phyloP scores from a whole-genome alignment of 2,797 vertebrate genomes.

The Calcarius lapponicus region DNA sequence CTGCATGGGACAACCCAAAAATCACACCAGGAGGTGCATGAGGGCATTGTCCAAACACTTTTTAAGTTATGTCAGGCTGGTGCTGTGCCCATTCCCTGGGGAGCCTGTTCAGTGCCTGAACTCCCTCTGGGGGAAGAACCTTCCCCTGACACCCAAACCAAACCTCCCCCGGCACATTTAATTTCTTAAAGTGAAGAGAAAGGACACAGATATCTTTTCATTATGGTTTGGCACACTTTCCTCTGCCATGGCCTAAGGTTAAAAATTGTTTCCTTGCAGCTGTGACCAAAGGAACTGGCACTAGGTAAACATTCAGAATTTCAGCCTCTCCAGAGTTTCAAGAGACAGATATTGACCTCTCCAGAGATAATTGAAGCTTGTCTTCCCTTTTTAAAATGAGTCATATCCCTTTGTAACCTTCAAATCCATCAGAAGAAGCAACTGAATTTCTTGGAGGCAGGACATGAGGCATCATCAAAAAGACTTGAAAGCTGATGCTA shows the following conservation, averaged over 20 bases:
- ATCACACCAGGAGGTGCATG: not conserved
- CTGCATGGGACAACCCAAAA: not conserved
- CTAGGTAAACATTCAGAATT: not conserved
- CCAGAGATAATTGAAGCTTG: not conserved
- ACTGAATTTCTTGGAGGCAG: not conserved
- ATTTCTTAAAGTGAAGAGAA: not conserved
- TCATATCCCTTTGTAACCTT: not conserved
- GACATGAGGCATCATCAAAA: not conserved
- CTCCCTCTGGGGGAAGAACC: not conserved
- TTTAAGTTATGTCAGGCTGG: not conserved
- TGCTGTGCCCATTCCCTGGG: not conserved
- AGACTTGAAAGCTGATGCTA: not conserved
- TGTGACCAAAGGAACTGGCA: not conserved
- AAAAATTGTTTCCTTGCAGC: not conserved
- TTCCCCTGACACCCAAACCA: not conserved
- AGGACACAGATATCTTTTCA: not conserved
- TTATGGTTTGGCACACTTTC: not conserved
- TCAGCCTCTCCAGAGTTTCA: not conserved
- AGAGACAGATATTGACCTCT: not conserved
- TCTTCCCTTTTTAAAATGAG: not conserved
- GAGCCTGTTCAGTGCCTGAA: too few relatives aligned
- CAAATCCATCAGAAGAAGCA: not conserved
- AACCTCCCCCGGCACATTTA: not conserved
- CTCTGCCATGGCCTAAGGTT: not conserved
- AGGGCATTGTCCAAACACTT: fast-evolving